phyloP scores from a whole-genome alignment of 2,113 vertebrate genomes.

The Caranx melampygus region DNA sequence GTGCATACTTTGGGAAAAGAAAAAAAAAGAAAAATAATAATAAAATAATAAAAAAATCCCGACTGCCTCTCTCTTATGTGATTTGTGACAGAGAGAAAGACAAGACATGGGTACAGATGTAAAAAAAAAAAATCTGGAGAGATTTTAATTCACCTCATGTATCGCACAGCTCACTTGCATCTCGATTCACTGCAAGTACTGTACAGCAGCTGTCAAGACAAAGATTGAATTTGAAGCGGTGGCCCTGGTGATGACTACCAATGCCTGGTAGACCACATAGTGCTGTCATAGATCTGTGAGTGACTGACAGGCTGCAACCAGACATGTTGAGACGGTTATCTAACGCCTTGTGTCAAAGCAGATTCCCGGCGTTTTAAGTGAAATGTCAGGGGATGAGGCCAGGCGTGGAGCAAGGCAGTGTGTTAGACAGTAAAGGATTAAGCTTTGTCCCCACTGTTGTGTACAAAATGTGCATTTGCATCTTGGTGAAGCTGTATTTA shows the following conservation, averaged over 20 bases:
- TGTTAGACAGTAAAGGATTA: constrained; percentile 67
- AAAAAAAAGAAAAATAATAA: background rate
- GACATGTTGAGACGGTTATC: constrained; percentile 71
- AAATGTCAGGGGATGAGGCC: constrained; percentile 17
- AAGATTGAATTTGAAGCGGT: constrained; percentile 49
- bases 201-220: constrained; percentile 58
- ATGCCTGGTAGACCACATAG: constrained; percentile 27
- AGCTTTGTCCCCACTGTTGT: constrained; percentile 59
- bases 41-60: background rate
- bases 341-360: constrained; percentile 67
- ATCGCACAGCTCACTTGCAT: constrained; percentile 41
- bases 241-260: constrained; percentile 50
- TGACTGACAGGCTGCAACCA: constrained; percentile 44
- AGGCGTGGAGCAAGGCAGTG: constrained; percentile 13
- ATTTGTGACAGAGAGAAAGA: constrained; percentile 23
- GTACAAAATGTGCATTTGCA: constrained; percentile 83
- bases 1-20: constrained; percentile 16
- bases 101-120: constrained; percentile 39
- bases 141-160: constrained; percentile 57
- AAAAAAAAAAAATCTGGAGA: constrained; percentile 16
- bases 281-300: constrained; percentile 45
- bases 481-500: constrained; percentile 89
- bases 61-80: background rate
- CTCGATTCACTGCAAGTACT: constrained; percentile 47
- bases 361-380: constrained; percentile 60